Conservation (phyloP, 2,113 vertebrate species). For the Nicator chloris region DNA sequence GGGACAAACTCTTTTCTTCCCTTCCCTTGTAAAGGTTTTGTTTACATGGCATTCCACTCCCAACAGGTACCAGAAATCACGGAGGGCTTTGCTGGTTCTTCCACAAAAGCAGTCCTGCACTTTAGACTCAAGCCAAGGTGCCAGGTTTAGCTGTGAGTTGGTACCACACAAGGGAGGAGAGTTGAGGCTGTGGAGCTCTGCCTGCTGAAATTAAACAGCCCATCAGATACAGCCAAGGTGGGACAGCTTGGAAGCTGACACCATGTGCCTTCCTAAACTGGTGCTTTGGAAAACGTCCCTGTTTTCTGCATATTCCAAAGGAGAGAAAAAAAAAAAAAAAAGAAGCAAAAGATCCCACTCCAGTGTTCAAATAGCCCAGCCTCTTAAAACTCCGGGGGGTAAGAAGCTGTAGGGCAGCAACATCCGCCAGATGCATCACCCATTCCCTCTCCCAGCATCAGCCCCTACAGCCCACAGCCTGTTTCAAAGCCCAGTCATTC, state of each 20-base stretch:
- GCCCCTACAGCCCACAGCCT: not conserved
- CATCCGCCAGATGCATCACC: fast-evolving
- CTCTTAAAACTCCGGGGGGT: not conserved
- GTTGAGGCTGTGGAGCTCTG: not conserved
- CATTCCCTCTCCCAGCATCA: not conserved
- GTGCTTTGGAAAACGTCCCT: not conserved
- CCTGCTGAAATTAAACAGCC: not conserved
- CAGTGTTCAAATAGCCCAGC: not conserved
- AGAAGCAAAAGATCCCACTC: not conserved
- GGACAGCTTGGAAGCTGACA: not conserved
- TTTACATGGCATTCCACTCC: not conserved
- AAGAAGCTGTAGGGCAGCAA: not conserved
- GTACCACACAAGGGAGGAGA: not conserved
- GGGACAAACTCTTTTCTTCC: conserved; percentile 7
- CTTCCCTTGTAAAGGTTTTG: not conserved
- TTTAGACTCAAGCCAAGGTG: not conserved
- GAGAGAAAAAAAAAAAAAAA: fast-evolving
- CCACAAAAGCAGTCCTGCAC: not conserved
- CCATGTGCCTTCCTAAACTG: not conserved
- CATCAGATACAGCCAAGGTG: not conserved
- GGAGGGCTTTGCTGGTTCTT: not conserved
- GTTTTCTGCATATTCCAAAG: not conserved
- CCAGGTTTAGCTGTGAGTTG: not conserved
- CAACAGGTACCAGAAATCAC: not conserved
- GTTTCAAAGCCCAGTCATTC: not conserved